Conservation (phyloP, 2,113 vertebrate genomes). For the Catagonus wagneri region DNA sequence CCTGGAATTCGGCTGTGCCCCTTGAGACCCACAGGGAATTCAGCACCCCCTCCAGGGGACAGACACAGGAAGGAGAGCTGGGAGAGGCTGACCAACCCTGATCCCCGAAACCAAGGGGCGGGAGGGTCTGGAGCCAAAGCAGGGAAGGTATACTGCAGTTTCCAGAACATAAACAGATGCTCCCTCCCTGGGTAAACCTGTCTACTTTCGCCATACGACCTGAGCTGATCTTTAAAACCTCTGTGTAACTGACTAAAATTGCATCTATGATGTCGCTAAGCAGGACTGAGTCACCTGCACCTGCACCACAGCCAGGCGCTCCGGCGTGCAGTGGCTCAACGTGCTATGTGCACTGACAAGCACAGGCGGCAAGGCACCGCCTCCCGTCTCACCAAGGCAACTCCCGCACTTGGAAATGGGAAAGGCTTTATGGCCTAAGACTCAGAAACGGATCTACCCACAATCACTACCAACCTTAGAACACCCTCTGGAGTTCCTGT, state of each 20-base stretch:
- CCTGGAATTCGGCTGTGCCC: background rate
- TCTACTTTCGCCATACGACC: background rate
- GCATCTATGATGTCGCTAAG: background rate
- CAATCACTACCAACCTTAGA: background rate
- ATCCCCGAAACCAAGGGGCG: background rate
- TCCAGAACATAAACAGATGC: background rate
- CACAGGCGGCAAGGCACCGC: background rate
- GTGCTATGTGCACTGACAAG: background rate
- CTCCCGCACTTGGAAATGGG: background rate
- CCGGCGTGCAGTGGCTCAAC: background rate
- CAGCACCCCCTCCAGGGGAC: background rate
- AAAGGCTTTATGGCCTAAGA: background rate
- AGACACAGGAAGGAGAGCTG: background rate
- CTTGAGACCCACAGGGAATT: background rate
- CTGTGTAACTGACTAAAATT: background rate
- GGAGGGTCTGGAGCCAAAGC: background rate
- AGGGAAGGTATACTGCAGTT: background rate
- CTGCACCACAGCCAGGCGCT: background rate
- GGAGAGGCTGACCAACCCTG: background rate
- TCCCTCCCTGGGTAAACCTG: background rate
- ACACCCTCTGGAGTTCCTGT: too few relatives aligned
- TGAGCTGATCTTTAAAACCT: background rate
- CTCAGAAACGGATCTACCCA: background rate
- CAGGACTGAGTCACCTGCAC: background rate
- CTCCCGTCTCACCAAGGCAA: too few relatives aligned